Conservation (phyloP, 2,113 vertebrate species). For the Cygnus buccinator region DNA sequence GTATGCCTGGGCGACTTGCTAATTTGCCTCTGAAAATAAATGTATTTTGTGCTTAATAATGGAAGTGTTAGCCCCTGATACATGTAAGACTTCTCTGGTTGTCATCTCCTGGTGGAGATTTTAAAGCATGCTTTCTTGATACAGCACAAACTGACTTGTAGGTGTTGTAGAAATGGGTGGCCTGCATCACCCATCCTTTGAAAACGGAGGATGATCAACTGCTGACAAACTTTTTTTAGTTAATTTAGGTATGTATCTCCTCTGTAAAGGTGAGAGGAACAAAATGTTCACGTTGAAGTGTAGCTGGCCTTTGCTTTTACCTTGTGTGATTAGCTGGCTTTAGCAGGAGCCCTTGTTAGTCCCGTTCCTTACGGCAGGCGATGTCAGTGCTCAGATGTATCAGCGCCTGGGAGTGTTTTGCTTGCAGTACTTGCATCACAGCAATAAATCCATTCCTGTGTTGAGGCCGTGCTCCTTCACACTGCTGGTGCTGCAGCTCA, state of each 20-base stretch:
- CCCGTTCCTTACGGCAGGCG: neutral
- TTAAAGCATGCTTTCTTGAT: conserved; percentile 11
- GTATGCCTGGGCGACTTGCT: neutral
- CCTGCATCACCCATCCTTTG: neutral
- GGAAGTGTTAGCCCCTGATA: neutral
- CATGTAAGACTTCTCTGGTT: neutral
- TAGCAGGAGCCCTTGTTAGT: neutral
- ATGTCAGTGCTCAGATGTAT: conserved; percentile 31
- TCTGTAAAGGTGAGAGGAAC: neutral
- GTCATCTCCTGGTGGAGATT: conserved; percentile 23
- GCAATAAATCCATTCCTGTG: neutral
- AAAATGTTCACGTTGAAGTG: neutral
- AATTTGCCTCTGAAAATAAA: neutral
- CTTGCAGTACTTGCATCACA: conserved; percentile 15
- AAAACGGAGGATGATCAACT: neutral
- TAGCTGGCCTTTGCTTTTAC: neutral
- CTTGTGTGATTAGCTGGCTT: neutral
- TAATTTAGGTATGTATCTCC: neutral
- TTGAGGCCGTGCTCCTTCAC: neutral
- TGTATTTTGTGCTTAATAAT: neutral
- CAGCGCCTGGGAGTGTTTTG: neutral
- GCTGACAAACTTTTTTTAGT: neutral
- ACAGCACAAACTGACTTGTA: neutral
- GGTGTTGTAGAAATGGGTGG: neutral
- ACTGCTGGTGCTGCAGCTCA: neutral